A percentile compares a stretch with the other conserved stretches of the same genome.
phyloP scores from a whole-genome alignment of 2,888 invertebrate genomes.

The Osmoderma eremita region DNA sequence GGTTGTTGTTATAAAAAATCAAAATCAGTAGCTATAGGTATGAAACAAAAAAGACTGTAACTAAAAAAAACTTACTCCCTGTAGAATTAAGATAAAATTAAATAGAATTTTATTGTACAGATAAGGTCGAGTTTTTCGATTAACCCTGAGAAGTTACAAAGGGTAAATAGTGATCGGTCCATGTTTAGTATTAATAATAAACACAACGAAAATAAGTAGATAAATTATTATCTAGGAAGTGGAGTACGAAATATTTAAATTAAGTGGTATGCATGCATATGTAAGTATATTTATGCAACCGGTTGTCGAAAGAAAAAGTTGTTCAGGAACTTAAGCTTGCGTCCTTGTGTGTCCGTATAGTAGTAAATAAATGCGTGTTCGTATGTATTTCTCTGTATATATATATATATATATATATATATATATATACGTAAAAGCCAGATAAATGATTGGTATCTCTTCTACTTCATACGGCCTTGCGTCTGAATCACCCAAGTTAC shows the following conservation, averaged over 20 bases:
- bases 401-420: neutral
- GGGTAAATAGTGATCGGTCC: too few species aligned
- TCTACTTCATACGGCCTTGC: conserved; percentile 57
- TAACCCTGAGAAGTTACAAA: too few species aligned
- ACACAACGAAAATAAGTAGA: neutral
- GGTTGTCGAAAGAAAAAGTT: conserved; percentile 35
- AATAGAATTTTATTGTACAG: too few species aligned
- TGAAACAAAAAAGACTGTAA: too few species aligned
- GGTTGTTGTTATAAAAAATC: too few species aligned
- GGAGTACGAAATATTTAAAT: conserved; percentile 10
- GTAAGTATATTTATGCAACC: conserved; percentile 25
- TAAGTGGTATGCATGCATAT: neutral
- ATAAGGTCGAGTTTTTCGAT: too few species aligned
- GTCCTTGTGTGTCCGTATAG: conserved; percentile 13
- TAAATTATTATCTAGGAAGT: conserved; percentile 13
- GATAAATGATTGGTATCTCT: conserved; percentile 36
- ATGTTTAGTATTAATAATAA: neutral
- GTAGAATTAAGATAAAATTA: too few species aligned
- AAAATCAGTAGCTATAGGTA: too few species aligned
- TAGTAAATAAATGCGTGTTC: too few species aligned
- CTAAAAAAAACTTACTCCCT: too few species aligned
- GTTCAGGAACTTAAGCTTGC: conserved; percentile 29
- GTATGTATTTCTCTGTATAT: neutral
- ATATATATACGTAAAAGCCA: conserved; percentile 1
- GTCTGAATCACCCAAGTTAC: conserved; percentile 61